Evolutionary conservation across 2,113 vertebrate species (phyloP), one percentile per base, ranked within the genome.

Genomic region (Lucifuga dentata): DNA sequence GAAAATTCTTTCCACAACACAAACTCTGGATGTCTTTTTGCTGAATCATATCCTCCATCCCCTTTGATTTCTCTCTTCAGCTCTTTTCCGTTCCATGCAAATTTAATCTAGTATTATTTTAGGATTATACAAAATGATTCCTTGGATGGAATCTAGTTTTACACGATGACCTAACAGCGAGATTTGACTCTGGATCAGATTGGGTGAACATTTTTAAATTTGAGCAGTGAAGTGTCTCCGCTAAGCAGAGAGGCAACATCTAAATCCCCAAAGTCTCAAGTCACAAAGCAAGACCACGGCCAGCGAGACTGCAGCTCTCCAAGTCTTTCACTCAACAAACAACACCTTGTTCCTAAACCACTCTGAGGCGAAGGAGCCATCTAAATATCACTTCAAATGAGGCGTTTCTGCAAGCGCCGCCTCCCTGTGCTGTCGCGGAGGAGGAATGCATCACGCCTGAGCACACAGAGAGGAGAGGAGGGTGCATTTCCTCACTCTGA

Each of bases 391-490:
- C 41, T 40, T 66, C 84, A 79, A 83, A 76, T 35, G 19, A 83
- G 71, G 68, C 83, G 84, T 85, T 85, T 73, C 73, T 73, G 45
- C 0, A 63, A 64, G 69, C 29, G 8, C 51, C 78, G 59, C 63
- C 65, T 85, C 83, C 79, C 72, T 60, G 32, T 66, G 45, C 55
- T 40, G 76, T 21, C 60, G 70, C 4, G 58, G 57, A 43, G 15
- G 41, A 86, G 83, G 82, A 90, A 88, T 83, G 84, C 70, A 55
- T 8, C 36, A 79, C 81, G 76, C 78, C 88, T 51, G 69, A 59
- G 56, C 65, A 63, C 78, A 44, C 64, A 62, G 48, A 68, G 83
- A 83, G 76, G 64, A 66, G 69, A 67, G 73, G 32, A 44, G 83
- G 58, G 62, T 16, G 66, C 35, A 29, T 7, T 29, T 7, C 3